These are phyloP conservation scores for Aphelinus atriplicis DNA, from an alignment of 1,140 invertebrate species.

Conservation along the genomic window DNA sequence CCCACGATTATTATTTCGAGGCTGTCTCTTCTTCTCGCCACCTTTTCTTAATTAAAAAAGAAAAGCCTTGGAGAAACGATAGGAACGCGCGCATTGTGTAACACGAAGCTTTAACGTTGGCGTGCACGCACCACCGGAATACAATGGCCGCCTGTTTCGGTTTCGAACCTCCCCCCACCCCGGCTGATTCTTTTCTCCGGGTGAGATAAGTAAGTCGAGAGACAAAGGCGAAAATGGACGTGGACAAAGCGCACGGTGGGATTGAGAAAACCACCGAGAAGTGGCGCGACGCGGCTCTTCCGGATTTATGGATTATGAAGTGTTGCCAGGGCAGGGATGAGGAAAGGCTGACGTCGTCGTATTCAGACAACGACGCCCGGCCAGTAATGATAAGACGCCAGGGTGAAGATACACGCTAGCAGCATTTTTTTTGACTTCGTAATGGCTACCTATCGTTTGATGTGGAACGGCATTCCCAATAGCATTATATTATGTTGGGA, in stretches of 20 bases:
- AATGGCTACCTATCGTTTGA: no score
- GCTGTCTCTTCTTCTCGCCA: not conserved
- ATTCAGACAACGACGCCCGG: constrained; percentile 56
- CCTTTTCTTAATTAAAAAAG: constrained; percentile 33
- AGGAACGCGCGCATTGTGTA: constrained; percentile 1
- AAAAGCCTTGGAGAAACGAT: not conserved
- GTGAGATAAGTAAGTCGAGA: constrained; percentile 49
- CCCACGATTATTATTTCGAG: constrained; percentile 29
- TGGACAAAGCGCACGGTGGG: constrained; percentile 53
- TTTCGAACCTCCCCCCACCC: not conserved
- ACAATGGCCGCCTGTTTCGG: constrained; percentile 1
- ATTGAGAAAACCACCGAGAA: constrained; percentile 42
- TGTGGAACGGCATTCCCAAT: no score
- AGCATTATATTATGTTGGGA: no score
- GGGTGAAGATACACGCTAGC: no score
- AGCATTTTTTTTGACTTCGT: no score
- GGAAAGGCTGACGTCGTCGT: constrained; percentile 54
- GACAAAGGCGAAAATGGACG: constrained; percentile 56
- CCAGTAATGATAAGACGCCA: no score
- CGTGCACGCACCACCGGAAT: not conserved
- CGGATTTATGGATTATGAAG: constrained; percentile 64
- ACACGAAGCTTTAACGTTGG: constrained; percentile 2
- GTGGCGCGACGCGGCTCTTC: constrained; percentile 54
- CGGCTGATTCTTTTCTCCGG: not conserved
- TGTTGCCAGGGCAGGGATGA: constrained; percentile 46